A percentile compares a stretch with the other conserved stretches of the same genome.
Conservation (phyloP, 92 coral and sea anemone genomes). For the Palythoa grandis region DNA sequence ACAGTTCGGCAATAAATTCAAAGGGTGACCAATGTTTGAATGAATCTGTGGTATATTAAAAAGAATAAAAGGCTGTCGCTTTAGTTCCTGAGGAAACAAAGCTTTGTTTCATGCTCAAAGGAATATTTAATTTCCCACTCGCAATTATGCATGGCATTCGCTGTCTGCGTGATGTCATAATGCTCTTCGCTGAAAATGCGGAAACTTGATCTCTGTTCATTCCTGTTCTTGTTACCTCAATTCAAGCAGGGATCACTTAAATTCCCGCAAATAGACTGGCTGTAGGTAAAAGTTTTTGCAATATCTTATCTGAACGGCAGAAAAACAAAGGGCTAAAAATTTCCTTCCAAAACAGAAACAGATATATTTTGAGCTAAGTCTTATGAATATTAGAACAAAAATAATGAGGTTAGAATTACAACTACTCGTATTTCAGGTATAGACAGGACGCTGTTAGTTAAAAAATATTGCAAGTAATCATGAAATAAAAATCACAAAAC, state of each 20-base stretch:
- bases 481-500: too few species aligned
- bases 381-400: not conserved
- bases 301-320: not conserved
- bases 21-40: slow-evolving; percentile 1
- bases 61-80: not conserved
- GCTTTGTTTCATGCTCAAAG: slow-evolving; percentile 26
- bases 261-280: not conserved
- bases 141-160: slow-evolving; percentile 25
- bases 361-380: not conserved
- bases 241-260: not conserved
- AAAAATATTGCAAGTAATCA: too few species aligned
- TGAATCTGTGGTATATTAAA: not conserved
- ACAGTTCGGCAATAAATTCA: not conserved
- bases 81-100: slow-evolving; percentile 16
- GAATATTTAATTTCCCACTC: not conserved
- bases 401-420: not conserved
- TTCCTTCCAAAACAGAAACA: not conserved
- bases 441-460: too few species aligned
- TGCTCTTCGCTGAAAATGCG: slow-evolving; percentile 1
- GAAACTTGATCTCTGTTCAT: slow-evolving; percentile 27
- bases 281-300: not conserved
- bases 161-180: slow-evolving; percentile 44
- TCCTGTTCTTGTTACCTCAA: not conserved
- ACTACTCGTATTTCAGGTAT: too few species aligned
- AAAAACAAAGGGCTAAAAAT: not conserved